Evolutionary conservation across 1,140 invertebrate species (phyloP).

Genomic region (Achroia grisella): DNA sequence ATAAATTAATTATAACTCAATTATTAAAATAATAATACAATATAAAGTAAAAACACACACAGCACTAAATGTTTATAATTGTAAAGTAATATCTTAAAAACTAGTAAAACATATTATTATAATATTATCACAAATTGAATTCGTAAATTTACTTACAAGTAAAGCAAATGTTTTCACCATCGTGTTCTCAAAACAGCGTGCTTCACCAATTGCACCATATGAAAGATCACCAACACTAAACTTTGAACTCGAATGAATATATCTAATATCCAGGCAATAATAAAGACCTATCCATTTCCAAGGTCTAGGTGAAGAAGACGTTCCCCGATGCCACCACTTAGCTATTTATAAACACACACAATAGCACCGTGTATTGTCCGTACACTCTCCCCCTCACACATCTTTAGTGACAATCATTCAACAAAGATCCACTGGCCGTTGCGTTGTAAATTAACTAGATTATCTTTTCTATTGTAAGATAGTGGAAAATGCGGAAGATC

Average conservation of each 20-base stretch:
- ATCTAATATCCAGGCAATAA: not conserved
- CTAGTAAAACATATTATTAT: not conserved
- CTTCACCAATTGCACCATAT: slow-evolving; percentile 25
- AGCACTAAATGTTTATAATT: no score
- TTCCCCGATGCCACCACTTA: slow-evolving; percentile 36
- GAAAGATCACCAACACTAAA: slow-evolving; percentile 7
- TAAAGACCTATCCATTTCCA: slow-evolving; percentile 54
- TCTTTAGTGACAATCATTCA: slow-evolving; percentile 3
- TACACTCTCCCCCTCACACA: not conserved
- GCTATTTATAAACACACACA: slow-evolving; percentile 67
- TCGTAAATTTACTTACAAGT: slow-evolving; percentile 29
- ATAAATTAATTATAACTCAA: not conserved
- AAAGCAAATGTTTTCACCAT: slow-evolving; percentile 45
- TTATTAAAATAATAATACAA: no score
- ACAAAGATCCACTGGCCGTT: slow-evolving; percentile 5
- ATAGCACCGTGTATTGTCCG: not conserved
- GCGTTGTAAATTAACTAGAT: slow-evolving; percentile 6
- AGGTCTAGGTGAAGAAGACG: slow-evolving; percentile 58
- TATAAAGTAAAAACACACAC: no score
- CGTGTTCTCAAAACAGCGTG: slow-evolving; percentile 5
- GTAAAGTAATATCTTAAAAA: no score
- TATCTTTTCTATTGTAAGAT: slow-evolving; percentile 4
- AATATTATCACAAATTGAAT: no score
- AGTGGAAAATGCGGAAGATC: slow-evolving; percentile 8
- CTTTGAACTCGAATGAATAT: not conserved